Evolutionary conservation across 2,113 vertebrate species (phyloP), one percentile per base, ranked within the genome.

Genomic region (Saguinus imperator): DNA sequence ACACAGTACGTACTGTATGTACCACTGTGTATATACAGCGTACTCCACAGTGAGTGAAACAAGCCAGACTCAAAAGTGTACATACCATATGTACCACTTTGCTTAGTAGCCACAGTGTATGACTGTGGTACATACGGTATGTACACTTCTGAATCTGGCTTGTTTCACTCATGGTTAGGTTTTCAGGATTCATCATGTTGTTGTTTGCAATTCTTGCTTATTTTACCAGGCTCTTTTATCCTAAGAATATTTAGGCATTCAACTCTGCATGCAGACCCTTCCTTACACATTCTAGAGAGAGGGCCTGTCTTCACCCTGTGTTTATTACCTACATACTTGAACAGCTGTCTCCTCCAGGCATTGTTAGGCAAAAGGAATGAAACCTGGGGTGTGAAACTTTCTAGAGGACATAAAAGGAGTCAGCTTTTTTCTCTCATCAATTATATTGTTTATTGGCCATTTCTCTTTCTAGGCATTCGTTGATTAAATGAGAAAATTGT

Each of bases 381-480:
- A 68, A n/a, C 12, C 9, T 64, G 83, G 32, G 81, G 9, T 93
- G 37, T 52, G 40, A 68, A 61, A 68, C 83, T 91, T 89, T 43
- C 0, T 86, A 40, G 12, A 58, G 29, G 14, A 48, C 17, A 18
- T 73, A 45, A 43, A 48, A 48, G 48, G 57, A 61, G 40, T 83
- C 32, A 17, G 10, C 77, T 73, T 76, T 81, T 43, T 57, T 25
- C 25, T 84, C 32, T 88, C 50, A 8, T 45, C 14, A 21, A 7
- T 85, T 37, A 55, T 83, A 13, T 21, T 94, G 37, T 70, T 88
- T 8, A 66, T n/a, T 5, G 25, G 35, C 88, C 48, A 80, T 76
- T 95, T 95, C 2, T 80, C 6, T 92, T 95, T 97, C 32, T 94
- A 94, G 29, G 29, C 76, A 87, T 72, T 93, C 92, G 16, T 93